These are phyloP conservation scores for Aphodius granarius DNA, from an alignment of 2,888 invertebrate species.

Conservation along the genomic window DNA sequence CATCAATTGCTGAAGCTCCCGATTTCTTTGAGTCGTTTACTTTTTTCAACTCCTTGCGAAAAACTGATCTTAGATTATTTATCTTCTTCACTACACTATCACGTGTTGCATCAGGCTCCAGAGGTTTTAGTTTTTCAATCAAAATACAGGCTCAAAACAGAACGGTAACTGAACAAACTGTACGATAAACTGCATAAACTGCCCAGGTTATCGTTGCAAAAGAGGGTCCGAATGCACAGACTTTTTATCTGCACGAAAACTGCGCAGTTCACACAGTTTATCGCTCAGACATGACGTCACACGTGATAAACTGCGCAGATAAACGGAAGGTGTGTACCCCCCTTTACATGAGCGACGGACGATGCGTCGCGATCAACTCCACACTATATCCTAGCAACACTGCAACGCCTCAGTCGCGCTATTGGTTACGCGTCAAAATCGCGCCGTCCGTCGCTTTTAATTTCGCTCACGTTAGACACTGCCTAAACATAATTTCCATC, in stretches of 20 bases:
- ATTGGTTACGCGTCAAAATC: too few species aligned
- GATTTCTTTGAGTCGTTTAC: conserved; percentile 1
- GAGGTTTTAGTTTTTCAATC: conserved; percentile 20
- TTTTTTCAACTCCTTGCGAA: too few species aligned
- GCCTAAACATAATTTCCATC: too few species aligned
- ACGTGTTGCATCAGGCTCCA: conserved; percentile 14
- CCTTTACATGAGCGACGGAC: too few species aligned
- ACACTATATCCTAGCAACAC: too few species aligned
- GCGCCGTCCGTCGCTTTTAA: too few species aligned
- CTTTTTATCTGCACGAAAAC: neutral
- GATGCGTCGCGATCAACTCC: too few species aligned
- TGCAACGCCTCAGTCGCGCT: too few species aligned
- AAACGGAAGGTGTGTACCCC: too few species aligned
- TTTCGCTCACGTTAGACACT: too few species aligned
- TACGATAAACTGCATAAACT: neutral
- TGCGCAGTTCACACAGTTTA: neutral
- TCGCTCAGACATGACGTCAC: neutral
- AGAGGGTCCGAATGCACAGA: neutral
- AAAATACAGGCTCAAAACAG: too few species aligned
- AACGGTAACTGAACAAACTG: neutral
- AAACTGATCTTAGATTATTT: neutral
- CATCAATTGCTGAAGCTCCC: conserved; percentile 3
- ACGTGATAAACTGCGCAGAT: too few species aligned
- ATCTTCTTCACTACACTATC: conserved; percentile 13
- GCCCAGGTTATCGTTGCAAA: neutral